Evolutionary conservation across 2,113 vertebrate genomes (phyloP), one percentile per base, ranked within the genome.

Genomic region (Apeltes quadracus): DNA sequence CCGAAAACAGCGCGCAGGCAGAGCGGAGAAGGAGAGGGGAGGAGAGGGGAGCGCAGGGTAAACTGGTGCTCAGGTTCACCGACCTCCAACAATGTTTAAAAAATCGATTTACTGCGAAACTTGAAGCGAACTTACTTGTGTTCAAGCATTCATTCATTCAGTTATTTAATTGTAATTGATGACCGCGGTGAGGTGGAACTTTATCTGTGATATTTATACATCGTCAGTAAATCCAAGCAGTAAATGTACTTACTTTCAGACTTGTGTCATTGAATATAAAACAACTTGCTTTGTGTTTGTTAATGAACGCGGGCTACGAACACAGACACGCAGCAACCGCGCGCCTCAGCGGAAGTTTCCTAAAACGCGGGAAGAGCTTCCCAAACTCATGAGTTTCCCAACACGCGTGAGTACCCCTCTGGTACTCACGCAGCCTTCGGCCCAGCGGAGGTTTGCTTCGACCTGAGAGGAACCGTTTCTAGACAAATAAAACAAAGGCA

Each of bases 51-150:
- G 61, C 65, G 64, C 73, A 67, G 78, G 64, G 79, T 73, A 78
- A 84, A 73, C 48, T 44, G 25, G 66, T 25, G 75, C 53, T 69
- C 80, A 54, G 78, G 2, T 70, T 46, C 64, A 55, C 7, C 70
- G 32, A 58, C 11, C 38, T 20, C n/a, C 62, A 51, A 10, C 22
- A 7, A 23, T 22, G 5, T 14, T 1, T 43, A 1, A 15, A 36
- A 38, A 69, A 23, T 2, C 12, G 16, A 48, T 29, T 14, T 7
- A 18, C 22, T n/a, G 2, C 20, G 20, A 9, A 15, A 50, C 6
- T 58, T 65, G 13, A 43, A 22, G 0, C 4, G 9, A 25, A 27
- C 0, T 44, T 25, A 11, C n/a, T n/a, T 50, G 4, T 29, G 39
- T 48, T 29, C n/a, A 22, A 16, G 27, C 29, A 38, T 68, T 58